Evolutionary conservation across 2,113 vertebrate genomes (phyloP).

Genomic region (Pycnonotus jocosus): DNA sequence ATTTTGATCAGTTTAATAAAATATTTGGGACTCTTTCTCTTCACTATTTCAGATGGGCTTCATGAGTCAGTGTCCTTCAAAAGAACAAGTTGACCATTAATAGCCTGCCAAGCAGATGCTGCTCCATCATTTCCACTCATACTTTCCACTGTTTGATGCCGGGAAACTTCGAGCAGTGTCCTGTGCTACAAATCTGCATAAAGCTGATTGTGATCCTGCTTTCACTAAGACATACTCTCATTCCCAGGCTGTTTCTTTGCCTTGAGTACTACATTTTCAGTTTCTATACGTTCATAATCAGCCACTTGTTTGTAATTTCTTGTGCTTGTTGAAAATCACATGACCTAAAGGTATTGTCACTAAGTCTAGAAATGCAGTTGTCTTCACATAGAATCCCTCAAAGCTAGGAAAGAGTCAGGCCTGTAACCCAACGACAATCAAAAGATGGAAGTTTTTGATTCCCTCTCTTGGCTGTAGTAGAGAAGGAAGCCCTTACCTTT

Average conservation of each 20-base stretch:
- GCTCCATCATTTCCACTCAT: neutral
- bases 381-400: neutral
- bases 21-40: neutral
- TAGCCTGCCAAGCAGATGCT: neutral
- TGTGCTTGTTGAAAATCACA: neutral
- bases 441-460: neutral
- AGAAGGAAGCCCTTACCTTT: neutral
- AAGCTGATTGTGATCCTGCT: neutral
- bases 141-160: neutral
- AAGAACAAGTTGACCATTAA: neutral
- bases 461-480: neutral
- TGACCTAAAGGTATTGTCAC: neutral
- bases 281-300: neutral
- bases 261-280: neutral
- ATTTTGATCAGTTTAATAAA: neutral
- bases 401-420: neutral
- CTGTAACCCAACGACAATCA: neutral
- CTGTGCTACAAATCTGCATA: neutral
- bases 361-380: neutral
- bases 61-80: neutral
- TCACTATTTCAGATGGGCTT: neutral
- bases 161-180: neutral
- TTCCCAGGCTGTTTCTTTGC: neutral
- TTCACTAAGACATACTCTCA: neutral
- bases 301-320: neutral